Evolutionary conservation across 2,888 invertebrate species (phyloP).

Genomic region (Mimachlamys varia): DNA sequence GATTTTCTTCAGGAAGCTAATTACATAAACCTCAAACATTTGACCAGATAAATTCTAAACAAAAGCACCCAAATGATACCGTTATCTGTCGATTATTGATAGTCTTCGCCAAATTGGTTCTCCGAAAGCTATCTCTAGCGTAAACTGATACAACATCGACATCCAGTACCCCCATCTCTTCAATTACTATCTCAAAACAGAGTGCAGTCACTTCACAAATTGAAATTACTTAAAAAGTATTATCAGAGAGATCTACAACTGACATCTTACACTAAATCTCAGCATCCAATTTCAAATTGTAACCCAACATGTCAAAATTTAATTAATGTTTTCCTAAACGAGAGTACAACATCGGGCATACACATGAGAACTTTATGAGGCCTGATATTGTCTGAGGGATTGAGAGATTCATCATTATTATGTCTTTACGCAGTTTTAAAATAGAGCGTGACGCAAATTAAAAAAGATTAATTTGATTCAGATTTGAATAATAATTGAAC

Average conservation of each 20-base stretch:
- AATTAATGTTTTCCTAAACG: constrained; percentile 2
- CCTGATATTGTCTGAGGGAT: neutral
- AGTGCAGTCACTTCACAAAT: neutral
- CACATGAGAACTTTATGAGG: neutral
- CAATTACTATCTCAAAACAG: neutral
- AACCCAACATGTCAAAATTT: constrained; percentile 31
- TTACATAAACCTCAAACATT: constrained; percentile 24
- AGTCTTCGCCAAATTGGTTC: constrained; percentile 28
- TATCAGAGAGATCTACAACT: constrained; percentile 4
- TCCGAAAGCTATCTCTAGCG: neutral
- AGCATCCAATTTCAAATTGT: constrained; percentile 35
- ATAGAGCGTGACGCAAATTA: neutral
- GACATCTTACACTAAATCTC: neutral
- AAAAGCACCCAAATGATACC: constrained; percentile 28
- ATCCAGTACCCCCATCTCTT: neutral
- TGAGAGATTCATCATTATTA: neutral
- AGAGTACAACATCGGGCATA: neutral
- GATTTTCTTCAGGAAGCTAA: neutral
- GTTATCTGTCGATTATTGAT: neutral
- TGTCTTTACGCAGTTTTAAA: neutral
- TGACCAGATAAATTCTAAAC: constrained; percentile 9
- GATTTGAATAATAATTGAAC: neutral
- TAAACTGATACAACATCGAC: neutral
- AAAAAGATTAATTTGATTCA: neutral
- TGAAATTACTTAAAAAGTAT: constrained; percentile 21